phyloP scores from a whole-genome alignment of 2,797 vertebrate species.

The Tapirus indicus region DNA sequence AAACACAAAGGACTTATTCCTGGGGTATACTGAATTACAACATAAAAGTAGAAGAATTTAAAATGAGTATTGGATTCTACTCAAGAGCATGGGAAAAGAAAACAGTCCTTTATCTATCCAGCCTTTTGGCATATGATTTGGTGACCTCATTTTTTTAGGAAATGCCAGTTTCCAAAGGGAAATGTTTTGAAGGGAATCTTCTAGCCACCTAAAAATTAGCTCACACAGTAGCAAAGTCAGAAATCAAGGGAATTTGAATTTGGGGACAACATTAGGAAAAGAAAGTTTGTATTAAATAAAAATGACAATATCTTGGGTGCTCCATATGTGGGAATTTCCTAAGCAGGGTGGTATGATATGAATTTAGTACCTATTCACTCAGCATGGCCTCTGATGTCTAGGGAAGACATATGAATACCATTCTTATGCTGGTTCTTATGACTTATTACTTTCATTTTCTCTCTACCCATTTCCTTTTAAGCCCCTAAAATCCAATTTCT shows the following conservation, averaged over 20 bases:
- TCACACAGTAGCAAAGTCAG: conserved; percentile 40
- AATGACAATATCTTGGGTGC: conserved; percentile 16
- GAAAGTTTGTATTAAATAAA: conserved; percentile 27
- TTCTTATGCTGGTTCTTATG: conserved; percentile 17
- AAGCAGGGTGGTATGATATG: background rate
- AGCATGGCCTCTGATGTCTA: conserved; percentile 7
- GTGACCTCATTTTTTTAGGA: conserved; percentile 23
- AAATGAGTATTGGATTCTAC: conserved; percentile 61
- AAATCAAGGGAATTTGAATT: conserved; percentile 51
- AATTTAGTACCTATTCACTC: background rate
- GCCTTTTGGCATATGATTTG: conserved; percentile 1
- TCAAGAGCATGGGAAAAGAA: conserved; percentile 36
- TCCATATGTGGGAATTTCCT: conserved; percentile 34
- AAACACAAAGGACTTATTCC: conserved; percentile 72
- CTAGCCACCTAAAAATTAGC: conserved; percentile 50
- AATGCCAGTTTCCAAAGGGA: conserved; percentile 26
- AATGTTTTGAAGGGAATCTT: conserved; percentile 53
- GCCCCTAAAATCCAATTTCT: background rate
- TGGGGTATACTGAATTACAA: conserved; percentile 28
- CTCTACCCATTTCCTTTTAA: conserved; percentile 25
- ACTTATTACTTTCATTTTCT: conserved; percentile 38
- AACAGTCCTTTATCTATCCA: background rate
- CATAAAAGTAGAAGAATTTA: conserved; percentile 68
- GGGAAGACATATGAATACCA: background rate
- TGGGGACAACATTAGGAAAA: conserved; percentile 14